phyloP scores from a whole-genome alignment of 2,113 vertebrate species.

The Leptobrachium leishanense region DNA sequence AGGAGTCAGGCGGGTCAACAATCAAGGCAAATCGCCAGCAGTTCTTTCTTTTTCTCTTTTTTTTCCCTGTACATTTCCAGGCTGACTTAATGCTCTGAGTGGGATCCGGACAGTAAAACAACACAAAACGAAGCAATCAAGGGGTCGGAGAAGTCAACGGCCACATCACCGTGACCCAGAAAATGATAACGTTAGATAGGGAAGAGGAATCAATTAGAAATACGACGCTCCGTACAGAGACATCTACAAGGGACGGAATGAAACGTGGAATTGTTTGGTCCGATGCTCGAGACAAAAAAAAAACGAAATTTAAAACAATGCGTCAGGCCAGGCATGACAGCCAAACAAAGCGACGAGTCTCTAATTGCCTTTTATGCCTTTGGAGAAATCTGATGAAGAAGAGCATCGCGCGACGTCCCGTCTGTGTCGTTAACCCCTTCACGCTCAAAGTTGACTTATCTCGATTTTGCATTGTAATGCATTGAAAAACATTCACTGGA shows the following conservation, averaged over 20 bases:
- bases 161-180: not conserved
- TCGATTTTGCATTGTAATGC: too few species aligned
- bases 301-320: not conserved
- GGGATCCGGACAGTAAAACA: not conserved
- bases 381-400: conserved; percentile 17
- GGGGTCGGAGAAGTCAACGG: not conserved
- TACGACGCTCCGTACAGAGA: not conserved
- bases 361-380: conserved; percentile 32
- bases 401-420: not conserved
- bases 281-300: not conserved
- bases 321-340: not conserved
- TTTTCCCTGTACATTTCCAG: not conserved
- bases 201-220: not conserved
- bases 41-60: too few species aligned
- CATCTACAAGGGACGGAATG: not conserved
- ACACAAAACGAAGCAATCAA: not conserved
- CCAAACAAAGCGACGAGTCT: not conserved
- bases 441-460: too few species aligned
- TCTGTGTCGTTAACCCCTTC: too few species aligned
- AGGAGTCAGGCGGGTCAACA: not conserved
- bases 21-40: not conserved
- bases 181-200: not conserved
- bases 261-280: not conserved
- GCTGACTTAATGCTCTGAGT: not conserved
- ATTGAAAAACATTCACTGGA: too few species aligned